These are phyloP conservation scores for Paramacrobiotus metropolitanus DNA, from an alignment of 1,140 invertebrate genomes.

Conservation along the genomic window DNA sequence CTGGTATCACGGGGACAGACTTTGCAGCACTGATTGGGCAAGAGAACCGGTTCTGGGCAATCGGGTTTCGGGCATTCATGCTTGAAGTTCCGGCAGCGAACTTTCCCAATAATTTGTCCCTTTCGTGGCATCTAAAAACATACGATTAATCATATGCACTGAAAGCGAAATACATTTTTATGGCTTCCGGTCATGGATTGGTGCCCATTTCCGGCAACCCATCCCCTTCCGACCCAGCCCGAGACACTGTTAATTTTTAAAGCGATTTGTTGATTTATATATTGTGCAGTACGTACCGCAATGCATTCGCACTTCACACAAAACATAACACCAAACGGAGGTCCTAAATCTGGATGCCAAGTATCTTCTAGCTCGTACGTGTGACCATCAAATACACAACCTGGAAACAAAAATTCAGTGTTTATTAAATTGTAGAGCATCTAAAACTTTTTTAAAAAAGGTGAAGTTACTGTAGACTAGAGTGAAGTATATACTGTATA, in stretches of 20 bases:
- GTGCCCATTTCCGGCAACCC: not conserved
- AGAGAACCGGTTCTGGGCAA: conserved; percentile 57
- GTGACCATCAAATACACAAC: conserved; percentile 66
- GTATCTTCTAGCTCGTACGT: conserved; percentile 55
- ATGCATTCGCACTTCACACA: conserved; percentile 78
- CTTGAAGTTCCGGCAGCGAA: conserved; percentile 64
- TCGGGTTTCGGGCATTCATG: conserved; percentile 60
- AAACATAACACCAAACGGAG: conserved; percentile 70
- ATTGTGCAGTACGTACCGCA: conserved; percentile 41
- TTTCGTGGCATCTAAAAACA: conserved; percentile 52
- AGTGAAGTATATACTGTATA: too few relatives aligned
- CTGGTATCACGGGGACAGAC: conserved; percentile 59
- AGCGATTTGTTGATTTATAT: too few relatives aligned
- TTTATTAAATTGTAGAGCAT: too few relatives aligned
- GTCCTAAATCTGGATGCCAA: conserved; percentile 68
- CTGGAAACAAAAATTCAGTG: conserved; percentile 48
- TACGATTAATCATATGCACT: not conserved
- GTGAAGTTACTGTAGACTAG: too few relatives aligned
- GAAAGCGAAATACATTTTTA: not conserved
- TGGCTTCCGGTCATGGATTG: not conserved
- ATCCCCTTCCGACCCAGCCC: not conserved
- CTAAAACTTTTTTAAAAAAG: too few relatives aligned
- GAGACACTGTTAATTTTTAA: not conserved
- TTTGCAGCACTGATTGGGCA: conserved; percentile 65
- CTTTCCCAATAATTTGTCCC: conserved; percentile 51